phyloP scores from a whole-genome alignment of 2,113 vertebrate species.

The Sinocyclocheilus anshuiensis region DNA sequence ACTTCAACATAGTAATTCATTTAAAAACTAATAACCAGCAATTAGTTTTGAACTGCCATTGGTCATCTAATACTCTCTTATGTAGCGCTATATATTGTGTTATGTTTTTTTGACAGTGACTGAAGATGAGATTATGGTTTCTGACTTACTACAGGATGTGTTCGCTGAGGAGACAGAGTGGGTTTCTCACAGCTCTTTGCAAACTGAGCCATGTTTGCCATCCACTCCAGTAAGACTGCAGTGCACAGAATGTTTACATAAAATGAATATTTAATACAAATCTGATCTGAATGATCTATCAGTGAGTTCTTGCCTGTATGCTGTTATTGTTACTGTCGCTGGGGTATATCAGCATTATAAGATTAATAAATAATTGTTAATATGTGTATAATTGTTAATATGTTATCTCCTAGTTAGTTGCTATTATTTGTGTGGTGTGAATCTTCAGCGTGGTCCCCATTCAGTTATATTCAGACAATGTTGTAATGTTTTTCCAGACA shows the following conservation, averaged over 20 bases:
- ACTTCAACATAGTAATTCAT: background rate
- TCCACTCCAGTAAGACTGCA: slow-evolving; percentile 67
- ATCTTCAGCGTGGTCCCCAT: background rate
- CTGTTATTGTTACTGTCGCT: background rate
- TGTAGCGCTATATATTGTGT: background rate
- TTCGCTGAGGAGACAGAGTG: slow-evolving; percentile 62
- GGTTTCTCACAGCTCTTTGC: slow-evolving; percentile 56
- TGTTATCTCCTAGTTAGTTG: background rate
- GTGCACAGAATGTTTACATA: background rate
- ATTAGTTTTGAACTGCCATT: background rate
- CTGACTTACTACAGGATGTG: slow-evolving; percentile 70
- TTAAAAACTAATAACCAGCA: background rate
- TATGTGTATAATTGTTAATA: background rate
- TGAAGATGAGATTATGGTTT: slow-evolving; percentile 32
- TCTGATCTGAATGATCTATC: background rate
- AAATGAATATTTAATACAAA: background rate
- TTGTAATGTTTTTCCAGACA: slow-evolving; percentile 56
- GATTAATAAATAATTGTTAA: background rate
- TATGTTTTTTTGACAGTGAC: slow-evolving; percentile 9
- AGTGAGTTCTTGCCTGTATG: background rate
- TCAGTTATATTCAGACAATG: background rate
- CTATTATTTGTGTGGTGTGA: background rate
- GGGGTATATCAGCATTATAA: background rate
- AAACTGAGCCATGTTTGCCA: slow-evolving; percentile 56
- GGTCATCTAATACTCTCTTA: background rate